Evolutionary conservation across 2,888 invertebrate genomes (phyloP), one percentile per base, ranked within the genome.

Genomic region (Leucophora obtusa): DNA sequence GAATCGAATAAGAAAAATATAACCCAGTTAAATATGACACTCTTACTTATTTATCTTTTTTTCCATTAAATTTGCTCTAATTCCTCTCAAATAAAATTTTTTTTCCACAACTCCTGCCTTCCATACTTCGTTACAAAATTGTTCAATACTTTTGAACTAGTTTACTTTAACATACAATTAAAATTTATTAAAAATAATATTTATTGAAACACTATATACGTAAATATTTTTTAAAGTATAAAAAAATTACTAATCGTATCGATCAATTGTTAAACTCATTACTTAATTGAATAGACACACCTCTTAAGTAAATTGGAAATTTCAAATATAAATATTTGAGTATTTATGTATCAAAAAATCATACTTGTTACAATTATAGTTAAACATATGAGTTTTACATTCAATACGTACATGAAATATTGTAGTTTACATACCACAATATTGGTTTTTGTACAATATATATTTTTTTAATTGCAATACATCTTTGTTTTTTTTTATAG

Each of bases 241-340:
- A 50, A 56, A 74, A 62, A 60, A 58, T 66, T 66, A 70, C 38
- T 58, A 70, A 81, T 81, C 81, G 77, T 70, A 77, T 63, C 56
- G 73, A 81, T 81, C 73, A 73, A 74, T 81, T 81, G 81, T 74
- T 77, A 59, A 77, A 77, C 60, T 81, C 81, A 81, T 81, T 81
- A 77, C 66, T 77, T 81, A 81, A 81, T 81, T 81, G 77, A 81
- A 77, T 81, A 66, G 77, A 50, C 80, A 81, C 80, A 81, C 80
- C 80, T 76, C 66, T 69, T 68, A 28, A 54, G 24, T 59, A 60
- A 60, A 56, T 18, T 17, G 10, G 6, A 21, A 18, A n/a, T n/a
- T n/a, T n/a, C n/a, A n/a, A 69, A 70, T 43, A 75, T 17, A 38
- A 63, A 70, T 63, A 63, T 56, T 38, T 58, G n/a, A 43, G 54